Conservation (phyloP, 2,113 vertebrate species). For the Athene noctua region DNA sequence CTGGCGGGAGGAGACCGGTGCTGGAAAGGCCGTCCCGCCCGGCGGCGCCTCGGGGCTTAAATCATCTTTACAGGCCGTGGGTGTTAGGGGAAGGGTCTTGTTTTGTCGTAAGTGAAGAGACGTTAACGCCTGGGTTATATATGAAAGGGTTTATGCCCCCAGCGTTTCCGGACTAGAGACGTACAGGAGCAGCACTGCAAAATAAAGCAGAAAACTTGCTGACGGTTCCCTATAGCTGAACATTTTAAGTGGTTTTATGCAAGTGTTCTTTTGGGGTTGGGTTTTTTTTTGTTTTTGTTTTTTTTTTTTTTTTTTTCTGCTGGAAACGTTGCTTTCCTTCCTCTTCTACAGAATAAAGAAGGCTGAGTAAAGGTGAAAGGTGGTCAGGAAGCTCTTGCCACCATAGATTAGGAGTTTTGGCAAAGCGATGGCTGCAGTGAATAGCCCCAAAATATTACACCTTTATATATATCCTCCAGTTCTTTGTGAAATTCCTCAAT, state of each 20-base stretch:
- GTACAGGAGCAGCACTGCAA: accelerated
- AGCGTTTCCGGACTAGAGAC: accelerated
- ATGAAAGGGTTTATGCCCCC: accelerated
- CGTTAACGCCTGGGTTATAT: accelerated
- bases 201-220: accelerated
- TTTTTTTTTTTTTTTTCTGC: not conserved
- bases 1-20: not conserved
- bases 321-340: not conserved
- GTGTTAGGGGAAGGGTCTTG: accelerated
- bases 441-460: not conserved
- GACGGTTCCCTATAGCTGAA: no score
- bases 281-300: no score
- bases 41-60: not conserved
- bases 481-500: not conserved
- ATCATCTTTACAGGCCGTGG: accelerated
- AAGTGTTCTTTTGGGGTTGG: no score
- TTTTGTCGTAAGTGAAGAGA: accelerated
- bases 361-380: not conserved
- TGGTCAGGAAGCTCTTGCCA: not conserved
- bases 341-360: not conserved
- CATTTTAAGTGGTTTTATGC: not conserved
- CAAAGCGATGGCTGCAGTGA: not conserved
- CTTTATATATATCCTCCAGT: accelerated
- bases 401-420: not conserved
- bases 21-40: accelerated